phyloP scores from a whole-genome alignment of 2,888 invertebrate species.

The Gryllus longicercus region DNA sequence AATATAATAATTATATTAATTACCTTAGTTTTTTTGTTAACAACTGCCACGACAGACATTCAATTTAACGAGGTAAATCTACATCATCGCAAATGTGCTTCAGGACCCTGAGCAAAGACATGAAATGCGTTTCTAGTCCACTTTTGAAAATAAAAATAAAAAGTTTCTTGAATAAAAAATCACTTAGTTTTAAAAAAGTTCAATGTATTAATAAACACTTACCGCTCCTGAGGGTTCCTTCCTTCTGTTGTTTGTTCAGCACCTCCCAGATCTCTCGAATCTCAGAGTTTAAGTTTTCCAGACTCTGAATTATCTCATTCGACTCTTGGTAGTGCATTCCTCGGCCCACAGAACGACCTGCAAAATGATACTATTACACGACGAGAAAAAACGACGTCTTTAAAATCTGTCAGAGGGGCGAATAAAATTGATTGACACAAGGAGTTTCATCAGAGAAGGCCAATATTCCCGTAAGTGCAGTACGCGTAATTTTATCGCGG shows the following conservation, averaged over 20 bases:
- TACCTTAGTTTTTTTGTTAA: too few relatives aligned
- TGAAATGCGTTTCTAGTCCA: too few relatives aligned
- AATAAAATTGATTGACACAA: not conserved
- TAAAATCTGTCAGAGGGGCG: not conserved
- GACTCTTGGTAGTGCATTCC: constrained; percentile 53
- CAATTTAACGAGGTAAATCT: too few relatives aligned
- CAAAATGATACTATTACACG: not conserved
- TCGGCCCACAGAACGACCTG: constrained; percentile 22
- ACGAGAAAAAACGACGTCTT: not conserved
- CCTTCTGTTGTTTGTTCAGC: constrained; percentile 58
- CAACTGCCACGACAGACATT: too few relatives aligned
- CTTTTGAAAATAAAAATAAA: too few relatives aligned
- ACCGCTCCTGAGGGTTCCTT: constrained; percentile 36
- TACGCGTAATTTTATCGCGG: too few relatives aligned
- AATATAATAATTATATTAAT: too few relatives aligned
- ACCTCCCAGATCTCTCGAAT: constrained; percentile 69
- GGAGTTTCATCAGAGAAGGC: not conserved
- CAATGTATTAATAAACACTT: not conserved
- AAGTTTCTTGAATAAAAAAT: too few relatives aligned
- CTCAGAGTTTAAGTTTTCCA: constrained; percentile 67
- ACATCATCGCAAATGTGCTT: too few relatives aligned
- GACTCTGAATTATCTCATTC: constrained; percentile 64
- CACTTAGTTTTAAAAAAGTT: too few relatives aligned
- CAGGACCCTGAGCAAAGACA: too few relatives aligned
- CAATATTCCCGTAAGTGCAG: too few relatives aligned